Evolutionary conservation across 1,140 invertebrate species (phyloP).

Genomic region (Hylaeus volcanicus): DNA sequence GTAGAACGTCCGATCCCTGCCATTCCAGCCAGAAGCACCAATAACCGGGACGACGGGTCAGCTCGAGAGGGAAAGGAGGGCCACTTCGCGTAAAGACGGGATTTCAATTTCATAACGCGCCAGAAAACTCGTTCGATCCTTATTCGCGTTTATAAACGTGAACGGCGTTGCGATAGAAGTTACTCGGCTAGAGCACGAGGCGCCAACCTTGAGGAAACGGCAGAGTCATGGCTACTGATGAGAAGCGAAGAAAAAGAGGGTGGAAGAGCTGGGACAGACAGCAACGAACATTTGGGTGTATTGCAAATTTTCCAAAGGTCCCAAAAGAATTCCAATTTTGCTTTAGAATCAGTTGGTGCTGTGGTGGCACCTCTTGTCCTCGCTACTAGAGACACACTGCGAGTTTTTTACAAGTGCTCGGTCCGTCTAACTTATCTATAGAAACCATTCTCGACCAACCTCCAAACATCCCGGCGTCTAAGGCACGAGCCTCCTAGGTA

Average conservation of each 20-base stretch:
- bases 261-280: no score
- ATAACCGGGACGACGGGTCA: slow-evolving; percentile 54
- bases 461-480: no score
- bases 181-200: neutral
- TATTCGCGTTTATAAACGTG: slow-evolving; percentile 65
- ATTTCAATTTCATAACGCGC: slow-evolving; percentile 64
- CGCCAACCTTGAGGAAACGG: slow-evolving; percentile 6
- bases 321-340: no score
- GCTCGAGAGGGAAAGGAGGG: slow-evolving; percentile 2
- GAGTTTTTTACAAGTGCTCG: no score
- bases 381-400: no score
- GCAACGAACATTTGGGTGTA: no score
- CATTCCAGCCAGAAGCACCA: slow-evolving; percentile 42
- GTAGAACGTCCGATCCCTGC: slow-evolving; percentile 27
- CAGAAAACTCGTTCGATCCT: slow-evolving; percentile 49
- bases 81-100: slow-evolving; percentile 7
- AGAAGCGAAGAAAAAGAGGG: neutral
- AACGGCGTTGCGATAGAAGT: slow-evolving; percentile 60
- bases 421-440: no score
- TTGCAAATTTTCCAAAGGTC: no score
- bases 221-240: slow-evolving; percentile 26
- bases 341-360: no score
- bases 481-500: no score
- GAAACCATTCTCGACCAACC: no score
- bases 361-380: no score